phyloP scores from a whole-genome alignment of 2,888 invertebrate species.

The Acanthosepion pharaonis region DNA sequence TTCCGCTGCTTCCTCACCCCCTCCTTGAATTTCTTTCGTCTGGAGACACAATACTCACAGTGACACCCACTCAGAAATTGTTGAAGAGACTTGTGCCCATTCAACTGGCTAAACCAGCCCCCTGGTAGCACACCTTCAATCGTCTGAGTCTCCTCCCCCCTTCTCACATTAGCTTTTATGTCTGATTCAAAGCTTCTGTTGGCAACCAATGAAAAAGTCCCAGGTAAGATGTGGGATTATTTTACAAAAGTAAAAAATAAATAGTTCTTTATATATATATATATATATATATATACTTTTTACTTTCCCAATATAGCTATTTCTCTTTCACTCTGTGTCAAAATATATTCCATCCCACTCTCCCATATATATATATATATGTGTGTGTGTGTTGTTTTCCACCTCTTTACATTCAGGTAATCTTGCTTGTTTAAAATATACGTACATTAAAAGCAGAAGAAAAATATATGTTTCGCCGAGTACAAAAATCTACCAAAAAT shows the following conservation, averaged over 20 bases:
- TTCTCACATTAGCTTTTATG: background rate
- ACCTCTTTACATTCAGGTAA: too few species aligned
- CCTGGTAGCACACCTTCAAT: background rate
- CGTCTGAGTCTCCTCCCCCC: background rate
- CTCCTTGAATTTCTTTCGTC: background rate
- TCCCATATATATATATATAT: too few species aligned
- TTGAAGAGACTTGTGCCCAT: background rate
- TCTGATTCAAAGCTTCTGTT: background rate
- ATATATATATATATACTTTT: background rate
- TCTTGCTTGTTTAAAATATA: too few species aligned
- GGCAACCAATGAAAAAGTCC: background rate
- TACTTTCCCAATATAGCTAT: background rate
- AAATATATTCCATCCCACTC: too few species aligned
- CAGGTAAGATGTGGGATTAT: background rate
- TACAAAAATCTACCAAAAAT: too few species aligned
- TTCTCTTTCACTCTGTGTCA: too few species aligned
- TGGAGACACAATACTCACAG: background rate
- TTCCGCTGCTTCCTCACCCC: background rate
- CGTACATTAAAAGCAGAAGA: too few species aligned
- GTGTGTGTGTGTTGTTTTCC: too few species aligned
- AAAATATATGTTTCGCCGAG: too few species aligned
- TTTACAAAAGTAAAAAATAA: background rate
- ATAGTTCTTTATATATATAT: background rate
- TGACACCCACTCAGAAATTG: background rate
- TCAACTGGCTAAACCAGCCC: conserved; percentile 18